Base-by-base conservation (phyloP, 2,797 vertebrate species). In the Moxostoma hubbsi region DNA sequence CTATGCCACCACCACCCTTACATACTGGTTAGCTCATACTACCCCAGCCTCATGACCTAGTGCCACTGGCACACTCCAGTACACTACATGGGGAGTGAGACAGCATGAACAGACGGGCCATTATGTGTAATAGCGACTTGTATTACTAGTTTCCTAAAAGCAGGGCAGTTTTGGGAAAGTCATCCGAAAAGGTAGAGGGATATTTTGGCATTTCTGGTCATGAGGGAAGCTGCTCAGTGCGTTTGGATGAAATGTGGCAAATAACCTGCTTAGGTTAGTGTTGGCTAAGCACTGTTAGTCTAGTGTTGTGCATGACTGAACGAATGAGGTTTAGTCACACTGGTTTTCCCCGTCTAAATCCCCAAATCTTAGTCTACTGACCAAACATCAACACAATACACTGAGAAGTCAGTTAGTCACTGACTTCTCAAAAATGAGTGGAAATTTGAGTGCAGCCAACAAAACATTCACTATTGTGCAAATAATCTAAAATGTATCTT, bases 401-500 rank as follows among this genome's bases (percentile, higher is more conserved):
- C n/a, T n/a, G 7, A 57, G 36, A 12, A 72, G 70, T 59, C 11
- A 59, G 16, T 59, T 45, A 72, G 45, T 59, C 55, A 72, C 15
- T 24, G 24, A 3, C 24, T 24, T 24, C 24, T 24, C 24, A 24
- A 24, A 24, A 24, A 24, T 2, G 2, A 24, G 2, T 24, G 24
- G 24, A 2, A 24, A 24, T 24, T 24, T 24, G 24, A 24, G 24
- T 24, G 24, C 18, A 10, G 5, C 4, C 9, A 61, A 12, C 18
- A 15, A 61, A 61, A 61, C 18, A 61, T 61, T 36, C 9, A 61
- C 59, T 36, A 8, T 43, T 15, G 47, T 13, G 36, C 50, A 55
- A 49, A 45, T 43, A 10, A 79, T 82, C 70, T 36, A 81, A 70
- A 82, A 82, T 71, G 55, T 82, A 61, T 76, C 72, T 43, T 77